A percentile compares a stretch with the other conserved stretches of the same genome.
Evolutionary conservation across 2,113 vertebrate genomes (phyloP).

Genomic region (Okapia johnstoni): DNA sequence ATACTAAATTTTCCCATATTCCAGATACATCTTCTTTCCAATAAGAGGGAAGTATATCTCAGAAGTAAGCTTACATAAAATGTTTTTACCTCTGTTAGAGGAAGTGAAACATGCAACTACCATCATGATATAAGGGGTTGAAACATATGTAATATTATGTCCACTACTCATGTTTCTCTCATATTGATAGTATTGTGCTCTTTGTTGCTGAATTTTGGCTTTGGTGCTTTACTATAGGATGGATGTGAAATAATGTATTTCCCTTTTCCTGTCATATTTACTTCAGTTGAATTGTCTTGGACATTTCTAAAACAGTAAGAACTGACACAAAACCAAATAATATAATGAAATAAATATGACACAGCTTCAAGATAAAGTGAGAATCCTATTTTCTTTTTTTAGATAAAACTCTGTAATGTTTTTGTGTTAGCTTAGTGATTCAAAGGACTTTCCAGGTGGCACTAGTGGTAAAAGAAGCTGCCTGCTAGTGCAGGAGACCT

Average conservation of each 20-base stretch:
- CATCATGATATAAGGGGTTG: background rate
- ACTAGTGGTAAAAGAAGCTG: background rate
- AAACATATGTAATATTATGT: background rate
- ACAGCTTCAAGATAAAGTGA: conserved; percentile 34
- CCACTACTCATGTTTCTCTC: background rate
- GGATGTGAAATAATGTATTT: background rate
- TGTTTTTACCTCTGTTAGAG: background rate
- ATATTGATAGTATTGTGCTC: background rate
- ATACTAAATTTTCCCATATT: background rate
- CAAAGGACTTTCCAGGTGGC: background rate
- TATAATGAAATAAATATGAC: conserved; percentile 55
- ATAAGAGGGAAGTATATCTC: background rate
- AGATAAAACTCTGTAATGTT: background rate
- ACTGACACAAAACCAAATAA: conserved; percentile 45
- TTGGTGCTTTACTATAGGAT: background rate
- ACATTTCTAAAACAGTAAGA: conserved; percentile 70
- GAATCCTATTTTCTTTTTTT: background rate
- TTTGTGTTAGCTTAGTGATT: background rate
- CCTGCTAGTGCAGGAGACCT: background rate
- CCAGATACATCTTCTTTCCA: background rate
- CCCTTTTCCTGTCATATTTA: conserved; percentile 1
- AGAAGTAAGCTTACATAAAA: background rate
- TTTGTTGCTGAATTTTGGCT: background rate
- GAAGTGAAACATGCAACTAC: background rate
- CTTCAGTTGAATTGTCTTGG: conserved; percentile 61